Conservation (phyloP, 2,888 invertebrate genomes). For the Entomobrya proxima region DNA sequence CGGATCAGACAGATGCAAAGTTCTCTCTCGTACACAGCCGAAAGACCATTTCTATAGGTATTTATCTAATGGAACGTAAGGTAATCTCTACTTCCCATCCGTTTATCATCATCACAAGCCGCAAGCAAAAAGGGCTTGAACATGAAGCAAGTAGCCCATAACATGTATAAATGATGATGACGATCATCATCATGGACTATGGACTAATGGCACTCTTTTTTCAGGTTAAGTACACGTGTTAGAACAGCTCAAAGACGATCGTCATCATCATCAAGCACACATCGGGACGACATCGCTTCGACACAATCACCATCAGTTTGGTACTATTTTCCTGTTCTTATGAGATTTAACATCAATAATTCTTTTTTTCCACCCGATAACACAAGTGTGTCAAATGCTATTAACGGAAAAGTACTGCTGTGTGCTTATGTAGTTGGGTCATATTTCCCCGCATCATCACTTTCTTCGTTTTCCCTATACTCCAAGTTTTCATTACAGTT, state of each 20-base stretch:
- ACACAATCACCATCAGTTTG: too few species aligned
- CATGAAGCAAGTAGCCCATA: too few species aligned
- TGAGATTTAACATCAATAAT: neutral
- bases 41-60: neutral
- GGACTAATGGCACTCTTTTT: too few species aligned
- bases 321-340: neutral
- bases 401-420: too few species aligned
- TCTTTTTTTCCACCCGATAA: neutral
- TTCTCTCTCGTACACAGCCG: neutral
- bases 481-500: neutral
- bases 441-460: neutral
- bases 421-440: neutral
- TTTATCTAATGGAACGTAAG: neutral
- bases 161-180: too few species aligned
- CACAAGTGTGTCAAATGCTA: slow-evolving; percentile 19
- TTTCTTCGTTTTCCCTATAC: neutral
- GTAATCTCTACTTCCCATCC: neutral
- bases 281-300: neutral
- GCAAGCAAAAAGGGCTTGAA: too few species aligned
- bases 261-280: neutral
- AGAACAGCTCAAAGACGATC: too few species aligned
- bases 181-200: too few species aligned
- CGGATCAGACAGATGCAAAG: too few species aligned
- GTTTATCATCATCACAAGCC: neutral
- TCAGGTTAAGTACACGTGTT: too few species aligned